Evolutionary conservation across 2,113 vertebrate species (phyloP), one percentile per base, ranked within the genome.

Genomic region (Saccopteryx bilineata): DNA sequence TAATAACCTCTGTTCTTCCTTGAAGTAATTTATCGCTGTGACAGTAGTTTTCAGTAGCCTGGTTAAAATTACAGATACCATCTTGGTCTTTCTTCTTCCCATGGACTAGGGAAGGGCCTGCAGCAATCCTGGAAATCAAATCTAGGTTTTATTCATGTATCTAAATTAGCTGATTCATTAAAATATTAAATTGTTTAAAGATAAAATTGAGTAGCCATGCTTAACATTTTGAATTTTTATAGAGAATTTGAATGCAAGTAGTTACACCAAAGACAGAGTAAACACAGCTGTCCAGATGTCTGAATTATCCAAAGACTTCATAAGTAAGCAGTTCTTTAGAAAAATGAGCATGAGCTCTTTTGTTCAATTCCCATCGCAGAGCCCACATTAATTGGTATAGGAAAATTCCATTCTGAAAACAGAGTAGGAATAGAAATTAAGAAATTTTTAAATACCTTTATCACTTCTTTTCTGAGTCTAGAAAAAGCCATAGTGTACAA

Each of bases 261-360:
- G 93, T 96, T 76, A 75, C 50, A 79, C 95, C 87, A 93, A 91
- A 56, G 84, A 88, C 80, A 88, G 88, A 97, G 96, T 94, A 92
- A 97, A 97, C 96, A 96, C 97, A 97, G 95, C 97, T 96, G 92
- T 85, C 97, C 97, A 98, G 97, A 97, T 98, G 96, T 93, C 92
- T 96, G 90, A 96, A 87, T 96, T 96, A 92, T 97, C 93, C 96
- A 96, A 97, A 97, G 96, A 98, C 76, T 96, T 95, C 94, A 84
- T 85, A 96, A 97, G 90, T 92, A 97, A 98, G 97, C 97, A 97
- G 85, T 97, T 98, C 97, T 97, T 97, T 92, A 84, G 90, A 94
- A 97, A 98, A 96, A 93, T 60, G 52, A 96, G 85, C 90, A 93
- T 60, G 52, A 96, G 85, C 90, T 95, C 96, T 96, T 97, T 97